Conservation (phyloP, 2,888 invertebrate genomes). For the Sinelater perroti region DNA sequence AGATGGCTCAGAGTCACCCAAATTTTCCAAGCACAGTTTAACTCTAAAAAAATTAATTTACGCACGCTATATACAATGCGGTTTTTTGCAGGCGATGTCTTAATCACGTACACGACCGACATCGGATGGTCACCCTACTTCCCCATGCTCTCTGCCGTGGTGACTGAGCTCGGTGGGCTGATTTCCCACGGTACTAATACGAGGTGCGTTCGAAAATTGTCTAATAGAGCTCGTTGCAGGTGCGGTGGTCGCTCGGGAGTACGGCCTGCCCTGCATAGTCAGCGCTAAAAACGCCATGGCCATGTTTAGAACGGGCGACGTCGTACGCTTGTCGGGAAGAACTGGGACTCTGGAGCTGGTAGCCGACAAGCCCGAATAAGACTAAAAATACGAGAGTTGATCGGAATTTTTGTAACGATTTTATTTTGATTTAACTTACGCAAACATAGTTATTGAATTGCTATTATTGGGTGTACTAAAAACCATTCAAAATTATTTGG, state of each 20-base stretch:
- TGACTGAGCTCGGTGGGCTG: constrained; percentile 84
- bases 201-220: not conserved
- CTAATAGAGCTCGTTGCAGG: constrained; percentile 60
- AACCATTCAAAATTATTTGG: no score
- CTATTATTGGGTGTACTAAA: not conserved
- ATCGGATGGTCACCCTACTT: constrained; percentile 89
- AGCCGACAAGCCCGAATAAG: not conserved
- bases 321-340: constrained; percentile 64
- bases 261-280: constrained; percentile 84
- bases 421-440: not conserved
- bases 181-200: constrained; percentile 81
- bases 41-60: not conserved
- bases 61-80: no score
- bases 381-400: no score
- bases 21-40: no score
- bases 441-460: not conserved
- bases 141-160: constrained; percentile 78
- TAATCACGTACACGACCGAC: constrained; percentile 81
- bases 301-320: constrained; percentile 73
- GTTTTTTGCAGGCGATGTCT: constrained; percentile 73
- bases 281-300: constrained; percentile 74
- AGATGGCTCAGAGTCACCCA: no score
- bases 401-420: not conserved
- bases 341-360: constrained; percentile 60
- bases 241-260: constrained; percentile 84